These are phyloP conservation scores for Xerus inauris DNA, from an alignment of 2,113 vertebrate genomes.

Conservation along the genomic window DNA sequence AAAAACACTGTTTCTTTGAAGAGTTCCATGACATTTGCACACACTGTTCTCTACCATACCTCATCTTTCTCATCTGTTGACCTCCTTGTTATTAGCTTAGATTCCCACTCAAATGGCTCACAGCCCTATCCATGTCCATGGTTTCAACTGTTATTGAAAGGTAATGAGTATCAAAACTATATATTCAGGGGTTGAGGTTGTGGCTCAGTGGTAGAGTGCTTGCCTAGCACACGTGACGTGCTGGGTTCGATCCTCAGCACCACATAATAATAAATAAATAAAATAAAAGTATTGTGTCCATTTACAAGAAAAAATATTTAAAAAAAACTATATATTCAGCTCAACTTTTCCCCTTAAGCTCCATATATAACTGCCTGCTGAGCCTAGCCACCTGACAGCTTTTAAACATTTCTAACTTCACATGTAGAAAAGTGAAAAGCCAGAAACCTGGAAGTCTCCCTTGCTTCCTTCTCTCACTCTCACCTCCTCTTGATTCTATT, in stretches of 20 bases:
- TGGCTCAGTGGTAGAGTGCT: no score
- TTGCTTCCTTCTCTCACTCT: background rate
- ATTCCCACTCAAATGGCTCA: background rate
- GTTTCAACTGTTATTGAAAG: background rate
- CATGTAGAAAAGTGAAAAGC: background rate
- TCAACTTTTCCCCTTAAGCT: background rate
- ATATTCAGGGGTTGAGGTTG: no score
- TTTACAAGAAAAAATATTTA: no score
- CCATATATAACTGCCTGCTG: background rate
- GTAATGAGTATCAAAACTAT: background rate
- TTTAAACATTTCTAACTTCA: background rate
- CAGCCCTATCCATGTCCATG: background rate
- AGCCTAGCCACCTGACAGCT: background rate
- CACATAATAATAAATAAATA: no score
- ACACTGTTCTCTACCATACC: background rate
- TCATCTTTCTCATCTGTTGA: background rate
- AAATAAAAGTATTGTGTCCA: no score
- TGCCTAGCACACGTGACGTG: no score
- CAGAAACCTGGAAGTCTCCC: background rate
- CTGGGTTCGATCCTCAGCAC: no score
- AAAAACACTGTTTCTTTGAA: background rate
- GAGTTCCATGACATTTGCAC: background rate
- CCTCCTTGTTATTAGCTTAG: background rate
- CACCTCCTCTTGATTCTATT: background rate
- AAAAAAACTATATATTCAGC: background rate